Percentiles rank a stretch among this genome's conserved stretches.
These are phyloP conservation scores for Heliothis subflexa DNA, from an alignment of 1,140 invertebrate species.

Conservation along the genomic window DNA sequence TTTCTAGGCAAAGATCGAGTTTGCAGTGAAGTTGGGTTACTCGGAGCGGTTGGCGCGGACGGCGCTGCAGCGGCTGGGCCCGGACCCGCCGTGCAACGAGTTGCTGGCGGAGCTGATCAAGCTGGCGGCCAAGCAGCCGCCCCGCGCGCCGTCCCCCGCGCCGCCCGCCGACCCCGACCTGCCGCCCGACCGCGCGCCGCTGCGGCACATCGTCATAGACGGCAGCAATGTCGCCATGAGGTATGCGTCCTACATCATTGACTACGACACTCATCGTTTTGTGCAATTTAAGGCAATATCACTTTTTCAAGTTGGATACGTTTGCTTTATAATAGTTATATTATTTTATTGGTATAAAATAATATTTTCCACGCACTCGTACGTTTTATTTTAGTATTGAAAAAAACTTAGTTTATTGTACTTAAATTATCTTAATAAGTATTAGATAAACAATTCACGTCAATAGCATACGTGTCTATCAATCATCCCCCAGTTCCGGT, in stretches of 20 bases:
- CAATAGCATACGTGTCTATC: conserved; percentile 20
- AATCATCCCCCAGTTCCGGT: conserved; percentile 39
- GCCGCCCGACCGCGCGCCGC: conserved; percentile 71
- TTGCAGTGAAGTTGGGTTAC: conserved; percentile 93
- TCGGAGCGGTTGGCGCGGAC: conserved; percentile 94
- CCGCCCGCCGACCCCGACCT: conserved; percentile 67
- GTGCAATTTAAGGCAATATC: not conserved
- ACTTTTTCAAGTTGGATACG: not conserved
- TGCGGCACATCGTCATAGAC: conserved; percentile 97
- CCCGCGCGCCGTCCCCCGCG: conserved; percentile 69
- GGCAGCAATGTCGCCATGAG: conserved; percentile 99
- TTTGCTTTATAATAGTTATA: not conserved
- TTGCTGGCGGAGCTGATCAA: conserved; percentile 93
- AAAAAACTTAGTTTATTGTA: conserved; percentile 14
- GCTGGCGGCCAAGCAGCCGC: conserved; percentile 88
- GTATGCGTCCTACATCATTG: conserved; percentile 84
- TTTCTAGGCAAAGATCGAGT: conserved; percentile 77
- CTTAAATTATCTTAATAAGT: conserved; percentile 1
- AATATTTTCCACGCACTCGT: no score
- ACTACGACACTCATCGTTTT: not conserved
- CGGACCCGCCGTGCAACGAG: conserved; percentile 94
- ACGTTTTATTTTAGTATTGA: not conserved
- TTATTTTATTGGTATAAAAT: no score
- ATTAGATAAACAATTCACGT: conserved; percentile 19
- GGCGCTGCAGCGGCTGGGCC: conserved; percentile 93